phyloP scores from a whole-genome alignment of 2,888 invertebrate genomes.

The Calameuta idolon region DNA sequence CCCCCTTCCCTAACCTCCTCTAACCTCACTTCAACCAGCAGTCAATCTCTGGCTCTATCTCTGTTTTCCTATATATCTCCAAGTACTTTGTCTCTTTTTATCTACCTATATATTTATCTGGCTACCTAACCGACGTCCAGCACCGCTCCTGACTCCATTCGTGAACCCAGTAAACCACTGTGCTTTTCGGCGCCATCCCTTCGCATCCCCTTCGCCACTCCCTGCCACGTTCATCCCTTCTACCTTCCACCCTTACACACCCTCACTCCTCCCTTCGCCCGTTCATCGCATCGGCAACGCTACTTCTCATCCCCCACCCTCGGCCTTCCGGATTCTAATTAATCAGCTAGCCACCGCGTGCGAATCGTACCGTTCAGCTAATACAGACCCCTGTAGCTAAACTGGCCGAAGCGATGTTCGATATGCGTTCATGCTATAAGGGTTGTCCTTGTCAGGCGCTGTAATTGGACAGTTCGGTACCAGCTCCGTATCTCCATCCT shows the following conservation, averaged over 20 bases:
- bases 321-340: conserved; percentile 55
- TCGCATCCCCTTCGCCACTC: conserved; percentile 14
- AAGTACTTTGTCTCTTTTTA: neutral
- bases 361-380: conserved; percentile 20
- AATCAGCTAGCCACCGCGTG: conserved; percentile 57
- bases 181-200: conserved; percentile 36
- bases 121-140: conserved; percentile 22
- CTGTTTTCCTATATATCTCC: conserved; percentile 1
- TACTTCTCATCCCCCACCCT: conserved; percentile 14
- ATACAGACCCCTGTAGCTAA: neutral
- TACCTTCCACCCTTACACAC: conserved; percentile 28
- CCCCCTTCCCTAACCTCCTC: conserved; percentile 25
- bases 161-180: conserved; percentile 34
- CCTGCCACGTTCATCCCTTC: conserved; percentile 20
- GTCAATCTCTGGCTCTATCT: neutral
- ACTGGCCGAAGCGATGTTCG: neutral
- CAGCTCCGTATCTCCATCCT: neutral
- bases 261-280: conserved; percentile 38
- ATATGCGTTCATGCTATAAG: neutral
- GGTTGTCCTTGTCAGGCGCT: neutral
- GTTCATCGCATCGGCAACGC: conserved; percentile 12
- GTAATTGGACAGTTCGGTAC: neutral
- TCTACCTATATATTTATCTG: neutral
- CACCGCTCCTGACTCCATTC: conserved; percentile 21
- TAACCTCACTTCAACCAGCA: conserved; percentile 15